Percentiles rank a stretch among this genome's conserved stretches.
These are phyloP conservation scores for Drosophila simulans DNA, from an alignment of 1,140 invertebrate species.

Conservation along the genomic window DNA sequence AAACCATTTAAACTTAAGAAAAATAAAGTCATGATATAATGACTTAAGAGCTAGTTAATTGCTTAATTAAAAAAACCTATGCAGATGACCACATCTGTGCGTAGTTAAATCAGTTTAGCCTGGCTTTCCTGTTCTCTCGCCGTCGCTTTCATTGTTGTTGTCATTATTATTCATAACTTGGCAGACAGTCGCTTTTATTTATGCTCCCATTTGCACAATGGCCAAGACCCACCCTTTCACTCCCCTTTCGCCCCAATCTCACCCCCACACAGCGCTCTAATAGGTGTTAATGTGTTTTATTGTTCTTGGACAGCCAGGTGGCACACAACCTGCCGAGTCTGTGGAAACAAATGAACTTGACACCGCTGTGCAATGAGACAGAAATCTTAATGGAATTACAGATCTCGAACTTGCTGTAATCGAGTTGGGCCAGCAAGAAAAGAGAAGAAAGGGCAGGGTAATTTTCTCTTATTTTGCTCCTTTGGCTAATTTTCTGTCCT, in stretches of 20 bases:
- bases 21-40: no score
- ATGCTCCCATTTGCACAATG: constrained; percentile 70
- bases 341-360: constrained; percentile 54
- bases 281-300: constrained; percentile 79
- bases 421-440: constrained; percentile 7
- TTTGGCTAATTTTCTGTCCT: constrained; percentile 19
- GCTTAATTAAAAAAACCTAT: not conserved
- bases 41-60: no score
- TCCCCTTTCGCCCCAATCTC: constrained; percentile 10
- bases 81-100: constrained; percentile 4
- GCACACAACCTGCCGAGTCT: constrained; percentile 22
- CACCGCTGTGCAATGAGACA: constrained; percentile 49
- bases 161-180: constrained; percentile 80
- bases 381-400: constrained; percentile 61
- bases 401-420: constrained; percentile 36
- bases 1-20: not conserved
- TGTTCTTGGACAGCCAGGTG: constrained; percentile 54
- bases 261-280: constrained; percentile 36
- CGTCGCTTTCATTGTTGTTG: constrained; percentile 44
- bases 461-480: constrained; percentile 11
- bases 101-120: constrained; percentile 33
- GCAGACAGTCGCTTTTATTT: constrained; percentile 75
- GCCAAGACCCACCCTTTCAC: constrained; percentile 49
- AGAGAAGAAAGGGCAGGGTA: not conserved
- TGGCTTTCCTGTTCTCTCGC: constrained; percentile 14